Percentiles rank a stretch among this genome's conserved stretches.
Conservation (phyloP, 2,797 vertebrate genomes). For the Microtus obscurus region DNA sequence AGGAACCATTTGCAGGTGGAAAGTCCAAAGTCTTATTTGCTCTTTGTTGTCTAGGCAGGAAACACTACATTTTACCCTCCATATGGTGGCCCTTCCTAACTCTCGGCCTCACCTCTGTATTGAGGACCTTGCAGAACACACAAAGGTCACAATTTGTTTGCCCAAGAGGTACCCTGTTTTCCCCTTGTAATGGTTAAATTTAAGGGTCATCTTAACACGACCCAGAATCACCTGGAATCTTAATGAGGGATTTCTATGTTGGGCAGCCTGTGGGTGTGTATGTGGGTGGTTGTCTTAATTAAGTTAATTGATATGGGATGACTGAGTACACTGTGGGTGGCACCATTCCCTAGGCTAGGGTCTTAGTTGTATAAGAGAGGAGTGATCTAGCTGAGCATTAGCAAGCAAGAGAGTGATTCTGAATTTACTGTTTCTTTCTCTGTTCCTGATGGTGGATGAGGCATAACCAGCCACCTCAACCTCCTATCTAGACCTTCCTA, state of each 20-base stretch:
- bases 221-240: neutral
- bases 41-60: conserved; percentile 37
- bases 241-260: neutral
- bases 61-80: neutral
- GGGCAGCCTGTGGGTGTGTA: neutral
- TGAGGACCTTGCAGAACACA: neutral
- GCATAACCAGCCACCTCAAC: neutral
- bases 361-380: neutral
- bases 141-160: neutral
- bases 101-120: neutral
- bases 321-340: neutral
- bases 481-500: neutral
- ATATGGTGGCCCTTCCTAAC: neutral
- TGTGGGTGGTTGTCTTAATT: neutral
- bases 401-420: neutral
- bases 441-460: neutral
- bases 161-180: neutral
- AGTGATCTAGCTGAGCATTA: neutral
- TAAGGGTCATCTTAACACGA: neutral
- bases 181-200: neutral
- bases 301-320: neutral
- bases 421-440: neutral
- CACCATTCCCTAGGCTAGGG: neutral
- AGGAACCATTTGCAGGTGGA: neutral
- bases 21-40: neutral